Evolutionary conservation across 2,797 vertebrate genomes (phyloP).

Genomic region (Pelodytes ibericus): DNA sequence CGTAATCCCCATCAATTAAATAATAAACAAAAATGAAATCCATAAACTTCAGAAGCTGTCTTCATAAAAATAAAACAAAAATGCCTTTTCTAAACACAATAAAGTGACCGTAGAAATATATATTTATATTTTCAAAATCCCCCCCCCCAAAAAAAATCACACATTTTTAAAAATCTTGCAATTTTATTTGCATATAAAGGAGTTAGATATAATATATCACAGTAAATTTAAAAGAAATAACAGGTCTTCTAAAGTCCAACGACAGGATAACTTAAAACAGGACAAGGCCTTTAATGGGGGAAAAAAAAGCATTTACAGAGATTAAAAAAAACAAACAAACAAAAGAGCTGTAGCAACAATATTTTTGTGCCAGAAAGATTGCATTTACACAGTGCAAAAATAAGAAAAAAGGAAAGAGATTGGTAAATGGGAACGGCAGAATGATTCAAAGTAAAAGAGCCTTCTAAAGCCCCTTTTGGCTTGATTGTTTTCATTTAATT

Average conservation of each 20-base stretch:
- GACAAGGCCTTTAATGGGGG: conserved; percentile 76
- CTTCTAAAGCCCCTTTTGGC: conserved; percentile 85
- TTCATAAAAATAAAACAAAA: conserved; percentile 11
- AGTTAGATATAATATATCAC: conserved; percentile 98
- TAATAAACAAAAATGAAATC: too few species aligned
- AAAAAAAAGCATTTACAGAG: conserved; percentile 92
- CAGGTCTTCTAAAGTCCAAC: conserved; percentile 90
- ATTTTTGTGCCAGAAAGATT: conserved; percentile 98
- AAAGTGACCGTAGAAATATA: neutral
- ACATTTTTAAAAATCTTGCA: conserved; percentile 96
- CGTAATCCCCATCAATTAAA: too few species aligned
- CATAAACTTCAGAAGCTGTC: too few species aligned
- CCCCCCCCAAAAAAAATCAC: too few species aligned
- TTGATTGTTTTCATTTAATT: conserved; percentile 75
- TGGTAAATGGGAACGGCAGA: conserved; percentile 81
- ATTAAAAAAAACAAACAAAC: conserved; percentile 73
- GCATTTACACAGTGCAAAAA: conserved; percentile 99
- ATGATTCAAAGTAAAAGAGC: conserved; percentile 90
- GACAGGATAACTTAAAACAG: conserved; percentile 87
- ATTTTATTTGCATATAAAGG: conserved; percentile 99
- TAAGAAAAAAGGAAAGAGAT: conserved; percentile 63
- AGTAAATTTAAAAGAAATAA: conserved; percentile 90
- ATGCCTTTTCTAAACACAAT: neutral
- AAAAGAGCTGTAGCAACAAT: conserved; percentile 82
- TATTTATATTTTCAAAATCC: neutral